Evolutionary conservation across 2,797 vertebrate genomes (phyloP), one percentile per base, ranked within the genome.

Genomic region (Choloepus didactylus): DNA sequence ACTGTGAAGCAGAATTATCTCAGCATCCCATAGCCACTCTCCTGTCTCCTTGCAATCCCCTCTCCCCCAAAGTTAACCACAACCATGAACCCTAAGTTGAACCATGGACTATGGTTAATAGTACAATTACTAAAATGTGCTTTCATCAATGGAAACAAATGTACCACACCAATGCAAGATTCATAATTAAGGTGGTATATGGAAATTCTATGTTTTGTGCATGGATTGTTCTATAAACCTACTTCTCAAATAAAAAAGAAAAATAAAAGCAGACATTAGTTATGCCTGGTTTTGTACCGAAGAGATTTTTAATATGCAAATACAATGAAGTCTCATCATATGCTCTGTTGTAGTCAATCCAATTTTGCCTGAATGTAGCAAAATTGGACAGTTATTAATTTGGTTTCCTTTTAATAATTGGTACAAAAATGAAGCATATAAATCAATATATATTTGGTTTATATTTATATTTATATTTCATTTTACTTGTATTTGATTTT

Each of bases 401-500:
- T 56, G 67, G 16, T 89, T 72, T 85, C 23, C 35, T 93, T 77
- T 69, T 46, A 87, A 49, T 64, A 54, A 38, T 14, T 72, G 12
- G 5, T 19, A 25, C 7, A 83, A 89, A 56, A 56, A 76, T 11
- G 23, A 82, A 80, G 38, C 60, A 91, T 85, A 82, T 51, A 75
- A 91, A 87, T 80, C 69, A 75, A 14, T n/a, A 18, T 44, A 15
- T 54, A 54, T 15, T 54, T 54, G 51, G 16, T 54, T 54, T 51
- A 51, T 51, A 51, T 51, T 51, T 54, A 54, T 54, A 16, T 54
- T 54, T 54, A 54, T 54, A 54, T 35, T 35, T 35, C 35, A 35
- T 35, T 35, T 35, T 35, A 35, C 35, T 49, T 49, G 16, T 54
- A 67, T 8, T 2, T 80, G 14, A 80, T 95, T 96, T 97, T 84